A percentile compares a stretch with the other conserved stretches of the same genome.
Conservation (phyloP, 2,113 vertebrate species). For the Microtus oregoni region DNA sequence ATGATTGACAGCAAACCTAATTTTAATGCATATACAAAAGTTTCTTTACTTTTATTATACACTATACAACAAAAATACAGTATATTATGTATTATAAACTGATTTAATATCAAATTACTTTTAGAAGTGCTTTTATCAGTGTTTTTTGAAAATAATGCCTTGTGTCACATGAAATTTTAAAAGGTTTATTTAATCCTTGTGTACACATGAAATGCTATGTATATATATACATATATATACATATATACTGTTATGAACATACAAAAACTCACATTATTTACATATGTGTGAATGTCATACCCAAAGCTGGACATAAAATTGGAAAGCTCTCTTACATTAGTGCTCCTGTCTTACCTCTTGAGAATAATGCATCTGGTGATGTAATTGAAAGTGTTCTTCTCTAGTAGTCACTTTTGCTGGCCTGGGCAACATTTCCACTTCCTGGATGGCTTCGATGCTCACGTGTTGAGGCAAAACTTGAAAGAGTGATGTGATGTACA, state of each 20-base stretch:
- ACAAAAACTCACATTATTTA: neutral
- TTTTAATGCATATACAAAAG: neutral
- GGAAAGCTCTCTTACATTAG: neutral
- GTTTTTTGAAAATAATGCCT: slow-evolving; percentile 35
- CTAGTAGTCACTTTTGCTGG: slow-evolving; percentile 86
- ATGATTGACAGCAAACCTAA: neutral
- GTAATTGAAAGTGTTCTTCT: slow-evolving; percentile 90
- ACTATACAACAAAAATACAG: slow-evolving; percentile 24
- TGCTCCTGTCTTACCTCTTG: slow-evolving; percentile 90
- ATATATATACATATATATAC: too few species aligned
- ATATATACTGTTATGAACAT: neutral
- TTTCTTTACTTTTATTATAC: slow-evolving; percentile 19
- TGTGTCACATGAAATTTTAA: neutral
- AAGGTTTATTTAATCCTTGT: neutral
- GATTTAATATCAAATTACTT: neutral
- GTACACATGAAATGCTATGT: neutral
- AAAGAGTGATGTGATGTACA: slow-evolving; percentile 98
- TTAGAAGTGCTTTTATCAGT: neutral
- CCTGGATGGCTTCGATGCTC: slow-evolving; percentile 95
- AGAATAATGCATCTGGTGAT: slow-evolving; percentile 94
- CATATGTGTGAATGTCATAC: neutral
- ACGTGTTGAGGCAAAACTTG: slow-evolving; percentile 96
- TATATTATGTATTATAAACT: neutral
- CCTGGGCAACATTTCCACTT: slow-evolving; percentile 94
- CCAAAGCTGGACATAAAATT: neutral